These are phyloP conservation scores for Lycaon pictus DNA, from an alignment of 2,113 vertebrate genomes.

Conservation along the genomic window DNA sequence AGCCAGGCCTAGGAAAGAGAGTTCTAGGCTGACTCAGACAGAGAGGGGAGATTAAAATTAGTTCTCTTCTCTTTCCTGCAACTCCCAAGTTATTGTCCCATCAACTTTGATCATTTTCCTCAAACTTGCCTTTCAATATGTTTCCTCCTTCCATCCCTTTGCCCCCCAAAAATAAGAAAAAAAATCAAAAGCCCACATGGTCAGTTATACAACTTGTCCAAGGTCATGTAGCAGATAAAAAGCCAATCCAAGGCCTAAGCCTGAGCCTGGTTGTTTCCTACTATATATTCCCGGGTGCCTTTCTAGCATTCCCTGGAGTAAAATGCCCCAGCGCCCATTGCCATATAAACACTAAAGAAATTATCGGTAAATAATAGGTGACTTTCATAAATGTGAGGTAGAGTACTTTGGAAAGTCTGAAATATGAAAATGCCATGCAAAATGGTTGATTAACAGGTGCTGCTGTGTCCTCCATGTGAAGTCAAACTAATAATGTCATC, in stretches of 20 bases:
- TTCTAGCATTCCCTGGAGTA: constrained; percentile 18
- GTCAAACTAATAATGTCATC: constrained; percentile 59
- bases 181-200: neutral
- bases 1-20: neutral
- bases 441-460: neutral
- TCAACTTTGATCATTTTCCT: neutral
- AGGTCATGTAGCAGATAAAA: neutral
- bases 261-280: neutral
- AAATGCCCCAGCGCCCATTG: neutral
- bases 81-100: neutral
- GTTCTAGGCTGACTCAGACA: neutral
- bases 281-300: neutral
- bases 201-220: constrained; percentile 48
- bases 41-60: neutral
- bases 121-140: neutral
- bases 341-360: constrained; percentile 57
- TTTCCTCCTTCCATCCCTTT: constrained; percentile 19
- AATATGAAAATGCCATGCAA: constrained; percentile 51
- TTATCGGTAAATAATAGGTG: constrained; percentile 26
- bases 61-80: neutral
- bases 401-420: constrained; percentile 40
- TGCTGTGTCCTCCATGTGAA: constrained; percentile 12
- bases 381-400: constrained; percentile 60
- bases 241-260: neutral
- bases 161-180: neutral